Evolutionary conservation across 2,113 vertebrate species (phyloP), one percentile per base, ranked within the genome.

Genomic region (Procapra przewalskii): DNA sequence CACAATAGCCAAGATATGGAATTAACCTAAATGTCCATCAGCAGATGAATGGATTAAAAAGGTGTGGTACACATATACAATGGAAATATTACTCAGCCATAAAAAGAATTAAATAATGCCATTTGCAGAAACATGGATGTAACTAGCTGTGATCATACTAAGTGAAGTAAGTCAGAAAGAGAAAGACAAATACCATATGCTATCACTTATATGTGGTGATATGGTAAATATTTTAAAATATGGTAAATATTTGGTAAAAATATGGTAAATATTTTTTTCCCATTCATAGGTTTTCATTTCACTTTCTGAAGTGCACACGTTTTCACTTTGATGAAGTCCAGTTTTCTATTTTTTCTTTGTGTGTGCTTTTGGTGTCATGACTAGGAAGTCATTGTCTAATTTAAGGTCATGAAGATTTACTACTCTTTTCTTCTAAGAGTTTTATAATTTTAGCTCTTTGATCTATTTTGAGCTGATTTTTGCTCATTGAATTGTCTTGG

Each of bases 401-500:
- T 59, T 86, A 95, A 95, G 31, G 21, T 43, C 43, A 88, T 50
- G 50, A 84, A 55, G n/a, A 45, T 88, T 95, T 91, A 62, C 1
- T 52, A 5, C 64, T 93, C 27, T 80, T 94, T 97, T 75, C 60
- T 52, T 86, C 27, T 55, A 96, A 55, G 33, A 85, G 36, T 81
- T 90, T 95, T 90, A 87, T 23, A 87, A 77, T 43, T 96, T 91
- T 62, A 79, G 33, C n/a, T 83, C 14, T 93, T 95, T 92, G 17
- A 87, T 87, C 48, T 57, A 48, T 54, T 91, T 62, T 54, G 64
- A 90, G 52, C 59, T 86, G 79, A 29, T 86, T 80, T 96, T 91
- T 94, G 6, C 8, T 9, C 80, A 48, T 33, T 33, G 36, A 88
- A 59, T 64, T 71, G 19, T 86, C 52, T 43, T 50, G 36, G 19